Evolutionary conservation across 2,797 vertebrate species (phyloP), one percentile per base, ranked within the genome.

Genomic region (Acipenser ruthenus): DNA sequence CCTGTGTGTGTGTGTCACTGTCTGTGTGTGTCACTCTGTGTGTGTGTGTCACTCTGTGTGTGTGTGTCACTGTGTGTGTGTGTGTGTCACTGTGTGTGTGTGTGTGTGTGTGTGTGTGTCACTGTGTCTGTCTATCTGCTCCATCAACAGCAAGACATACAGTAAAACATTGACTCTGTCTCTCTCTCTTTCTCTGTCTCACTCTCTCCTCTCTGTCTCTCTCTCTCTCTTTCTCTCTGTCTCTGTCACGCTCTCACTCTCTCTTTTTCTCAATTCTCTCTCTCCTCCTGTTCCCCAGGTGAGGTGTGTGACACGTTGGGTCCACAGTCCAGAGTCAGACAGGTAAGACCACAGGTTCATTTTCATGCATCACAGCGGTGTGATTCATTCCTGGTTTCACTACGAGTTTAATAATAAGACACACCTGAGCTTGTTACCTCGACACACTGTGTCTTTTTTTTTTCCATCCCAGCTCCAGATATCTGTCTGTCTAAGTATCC

Each of bases 241-340:
- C 15, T 18, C 15, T 18, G n/a, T n/a, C n/a, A n/a, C n/a, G n/a
- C 15, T 18, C 15, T 18, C 11, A 66, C 60, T 62, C 60, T 60
- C 70, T 47, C 23, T 37, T 4, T 6, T n/a, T 62, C 7, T 12
- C 60, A n/a, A 2, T 5, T 37, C 61, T 10, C 48, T 18, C 11
- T 69, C 23, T 62, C 51, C 82, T 13, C 70, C 15, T 51, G 50
- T 69, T 67, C 72, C 51, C 13, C 74, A 96, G 95, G 94, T 71
- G 95, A 97, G 0, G 72, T 84, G 58, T 79, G 89, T 18, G 88
- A 93, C 37, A 70, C 88, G 62, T 64, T 92, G 68, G 90, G 86
- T 69, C 81, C 80, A 71, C 89, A 88, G 70, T 84, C 77, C 1
- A 94, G 93, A 71, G 82, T 93, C 66, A 82, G 81, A 66, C 68